Conservation (phyloP, 2,797 vertebrate species). For the Siniperca scherzeri region DNA sequence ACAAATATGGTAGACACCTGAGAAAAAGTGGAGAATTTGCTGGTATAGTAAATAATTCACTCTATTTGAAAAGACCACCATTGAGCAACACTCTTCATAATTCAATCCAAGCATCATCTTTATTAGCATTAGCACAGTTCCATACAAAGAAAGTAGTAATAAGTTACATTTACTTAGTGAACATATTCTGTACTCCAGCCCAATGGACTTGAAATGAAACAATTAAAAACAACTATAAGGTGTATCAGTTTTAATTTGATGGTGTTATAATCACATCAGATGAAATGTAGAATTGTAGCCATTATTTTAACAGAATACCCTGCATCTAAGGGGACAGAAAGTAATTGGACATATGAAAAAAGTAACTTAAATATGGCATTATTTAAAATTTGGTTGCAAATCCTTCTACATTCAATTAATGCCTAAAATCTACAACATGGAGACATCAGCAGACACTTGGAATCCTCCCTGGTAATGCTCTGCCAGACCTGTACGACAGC, state of each 20-base stretch:
- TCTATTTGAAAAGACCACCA: neutral
- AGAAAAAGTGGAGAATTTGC: neutral
- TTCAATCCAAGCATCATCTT: neutral
- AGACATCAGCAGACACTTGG: conserved; percentile 13
- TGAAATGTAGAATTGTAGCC: neutral
- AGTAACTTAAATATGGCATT: neutral
- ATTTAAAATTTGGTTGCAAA: neutral
- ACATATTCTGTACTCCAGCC: neutral
- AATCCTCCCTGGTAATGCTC: neutral
- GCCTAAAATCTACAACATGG: neutral
- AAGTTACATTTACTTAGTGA: conserved; percentile 3
- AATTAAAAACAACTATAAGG: neutral
- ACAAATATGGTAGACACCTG: neutral
- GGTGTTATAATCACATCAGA: neutral
- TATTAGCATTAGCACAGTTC: neutral
- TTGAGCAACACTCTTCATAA: neutral
- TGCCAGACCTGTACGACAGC: neutral
- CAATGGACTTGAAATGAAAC: neutral
- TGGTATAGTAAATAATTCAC: neutral
- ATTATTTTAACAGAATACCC: neutral
- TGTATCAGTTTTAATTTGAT: neutral
- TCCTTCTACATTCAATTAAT: neutral
- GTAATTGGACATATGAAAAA: neutral
- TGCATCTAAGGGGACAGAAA: neutral
- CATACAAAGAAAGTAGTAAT: neutral